Base-by-base conservation (phyloP, 2,113 vertebrate species). In the Limanda limanda region DNA sequence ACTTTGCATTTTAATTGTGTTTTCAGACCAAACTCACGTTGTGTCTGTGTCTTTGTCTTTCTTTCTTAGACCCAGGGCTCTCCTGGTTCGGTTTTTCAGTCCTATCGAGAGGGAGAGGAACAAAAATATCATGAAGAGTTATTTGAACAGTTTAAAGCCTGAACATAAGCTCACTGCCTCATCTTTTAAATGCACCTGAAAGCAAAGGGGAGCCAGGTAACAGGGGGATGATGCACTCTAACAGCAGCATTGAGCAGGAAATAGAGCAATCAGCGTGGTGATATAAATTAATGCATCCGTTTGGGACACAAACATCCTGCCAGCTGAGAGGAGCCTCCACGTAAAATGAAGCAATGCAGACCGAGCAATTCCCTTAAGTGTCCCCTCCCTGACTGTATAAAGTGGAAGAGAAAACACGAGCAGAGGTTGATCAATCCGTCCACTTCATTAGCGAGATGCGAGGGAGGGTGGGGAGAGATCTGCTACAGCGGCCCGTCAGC, bases 61-160 rank as follows among this genome's bases (percentile, higher is more conserved):
- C 95, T 93, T 99, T 86, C 97, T 96, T 95, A 99, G 97, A 68
- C 97, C 96, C 92, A 99, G 97, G 73, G 95, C 98, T 92, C 97
- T 99, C 88, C 97, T 96, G 92, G 98, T 98, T 84, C 97, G 96
- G 82, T 98, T 99, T 95, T 98, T 99, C 95, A 99, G 23, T 97
- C 98, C 98, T 99, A n/a, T 15, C 7, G 35, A 64, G 25, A 68
- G 27, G 2, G 0, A 68, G 72, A 71, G 9, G 1, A 3, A 60
- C 17, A 54, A 63, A 23, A 58, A 65, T 59, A 81, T 64, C 68
- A 75, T 51, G 40, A 64, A 56, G 45, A 66, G 74, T 76, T 52
- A 73, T 73, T 62, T 13, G 61, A 9, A 55, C 14, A n/a, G 57
- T 71, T 57, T 57, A 62, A 15, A 54, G 25, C 12, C n/a, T 40